Conservation (phyloP, 92 coral and sea anemone genomes). For the Palythoa caribaeorum region DNA sequence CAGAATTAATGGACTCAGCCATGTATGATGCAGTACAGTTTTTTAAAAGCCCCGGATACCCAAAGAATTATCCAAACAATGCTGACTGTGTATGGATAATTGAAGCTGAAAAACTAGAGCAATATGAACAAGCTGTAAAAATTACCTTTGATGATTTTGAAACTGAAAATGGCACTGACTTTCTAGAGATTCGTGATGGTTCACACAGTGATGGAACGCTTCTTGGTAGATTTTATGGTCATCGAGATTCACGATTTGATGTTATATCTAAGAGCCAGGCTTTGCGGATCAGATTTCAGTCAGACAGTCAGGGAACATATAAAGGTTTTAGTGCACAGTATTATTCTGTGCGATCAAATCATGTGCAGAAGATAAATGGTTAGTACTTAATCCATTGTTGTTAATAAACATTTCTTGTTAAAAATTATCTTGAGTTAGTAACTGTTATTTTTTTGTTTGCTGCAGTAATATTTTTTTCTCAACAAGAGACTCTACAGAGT, state of each 20-base stretch:
- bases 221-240: constrained; percentile 35
- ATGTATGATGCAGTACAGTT: constrained; percentile 45
- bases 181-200: constrained; percentile 45
- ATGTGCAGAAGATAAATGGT: background rate
- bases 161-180: constrained; percentile 43
- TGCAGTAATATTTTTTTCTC: background rate
- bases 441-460: background rate
- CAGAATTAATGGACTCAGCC: background rate
- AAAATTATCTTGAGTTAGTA: no score
- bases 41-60: constrained; percentile 56
- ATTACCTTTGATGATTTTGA: constrained; percentile 23
- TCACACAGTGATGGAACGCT: background rate
- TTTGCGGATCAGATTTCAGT: constrained; percentile 32
- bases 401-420: background rate
- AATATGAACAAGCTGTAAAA: constrained; percentile 23
- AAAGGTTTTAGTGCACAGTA: constrained; percentile 27
- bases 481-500: no score
- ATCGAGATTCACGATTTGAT: background rate
- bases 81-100: constrained; percentile 65
- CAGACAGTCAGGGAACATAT: constrained; percentile 11
- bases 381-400: background rate
- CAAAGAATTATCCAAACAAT: constrained; percentile 55
- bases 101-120: background rate
- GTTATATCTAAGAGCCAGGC: constrained; percentile 23
- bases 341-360: background rate